Percentiles rank a stretch among this genome's conserved stretches.
Evolutionary conservation across 2,888 invertebrate species (phyloP).

Genomic region (Hypercompe scribonia): DNA sequence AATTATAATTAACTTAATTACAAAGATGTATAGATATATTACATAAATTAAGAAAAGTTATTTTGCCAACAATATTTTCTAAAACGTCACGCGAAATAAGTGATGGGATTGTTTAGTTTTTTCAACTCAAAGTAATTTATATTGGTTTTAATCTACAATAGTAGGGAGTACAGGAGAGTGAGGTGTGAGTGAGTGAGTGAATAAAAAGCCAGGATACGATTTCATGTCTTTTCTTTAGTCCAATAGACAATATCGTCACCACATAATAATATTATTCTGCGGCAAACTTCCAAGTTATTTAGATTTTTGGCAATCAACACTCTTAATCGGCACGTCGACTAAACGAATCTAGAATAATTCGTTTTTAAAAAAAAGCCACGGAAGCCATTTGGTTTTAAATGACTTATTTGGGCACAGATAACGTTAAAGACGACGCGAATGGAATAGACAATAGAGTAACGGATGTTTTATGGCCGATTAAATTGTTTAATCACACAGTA

Average conservation of each 20-base stretch:
- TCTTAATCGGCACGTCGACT: not conserved
- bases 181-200: too few species aligned
- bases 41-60: not conserved
- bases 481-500: conserved; percentile 8
- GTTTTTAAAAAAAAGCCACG: conserved; percentile 6
- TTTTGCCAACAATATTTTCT: not conserved
- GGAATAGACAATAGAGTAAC: conserved; percentile 41
- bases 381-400: conserved; percentile 15
- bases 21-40: too few species aligned
- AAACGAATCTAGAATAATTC: not conserved
- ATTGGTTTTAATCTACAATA: not conserved
- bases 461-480: conserved; percentile 28
- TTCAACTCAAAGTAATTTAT: too few species aligned
- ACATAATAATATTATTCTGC: not conserved
- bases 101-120: not conserved
- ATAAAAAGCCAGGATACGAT: not conserved
- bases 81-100: not conserved
- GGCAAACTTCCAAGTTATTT: not conserved
- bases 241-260: not conserved
- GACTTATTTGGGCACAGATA: conserved; percentile 55
- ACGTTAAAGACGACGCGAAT: conserved; percentile 38
- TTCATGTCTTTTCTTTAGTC: not conserved
- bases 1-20: not conserved
- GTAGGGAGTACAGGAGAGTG: not conserved
- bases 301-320: not conserved